These are phyloP conservation scores for Salmo trutta DNA, from an alignment of 2,797 vertebrate genomes.

Conservation along the genomic window DNA sequence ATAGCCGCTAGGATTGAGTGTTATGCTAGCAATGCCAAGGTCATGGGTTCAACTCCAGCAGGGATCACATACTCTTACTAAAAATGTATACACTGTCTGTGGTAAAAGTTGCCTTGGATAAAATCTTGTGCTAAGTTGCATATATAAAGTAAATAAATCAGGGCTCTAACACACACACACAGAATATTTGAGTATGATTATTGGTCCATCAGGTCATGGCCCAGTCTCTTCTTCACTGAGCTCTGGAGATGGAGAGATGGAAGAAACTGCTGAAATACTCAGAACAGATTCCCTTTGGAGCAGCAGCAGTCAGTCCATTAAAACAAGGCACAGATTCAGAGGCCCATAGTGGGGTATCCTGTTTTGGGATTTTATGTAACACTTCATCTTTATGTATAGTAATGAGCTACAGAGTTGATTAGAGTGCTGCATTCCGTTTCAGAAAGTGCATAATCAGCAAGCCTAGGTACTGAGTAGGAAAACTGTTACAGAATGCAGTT, in stretches of 20 bases:
- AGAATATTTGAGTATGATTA: background rate
- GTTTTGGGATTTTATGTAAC: background rate
- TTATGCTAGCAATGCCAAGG: background rate
- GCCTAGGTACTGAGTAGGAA: background rate
- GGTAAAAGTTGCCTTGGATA: background rate
- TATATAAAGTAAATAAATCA: slow-evolving; percentile 2
- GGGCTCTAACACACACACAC: background rate
- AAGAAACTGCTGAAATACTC: background rate
- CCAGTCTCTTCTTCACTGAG: background rate
- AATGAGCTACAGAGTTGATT: background rate
- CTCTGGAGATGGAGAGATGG: background rate
- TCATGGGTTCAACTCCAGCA: background rate
- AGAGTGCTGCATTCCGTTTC: background rate
- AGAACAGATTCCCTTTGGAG: background rate
- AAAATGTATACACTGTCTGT: background rate
- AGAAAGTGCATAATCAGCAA: background rate
- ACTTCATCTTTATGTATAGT: background rate
- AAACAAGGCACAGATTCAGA: background rate
- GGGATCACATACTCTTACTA: background rate
- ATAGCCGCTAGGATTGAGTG: background rate
- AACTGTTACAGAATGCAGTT: background rate
- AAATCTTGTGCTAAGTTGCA: background rate
- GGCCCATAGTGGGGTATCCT: background rate
- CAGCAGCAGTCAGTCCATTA: background rate
- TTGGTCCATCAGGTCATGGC: background rate